phyloP scores from a whole-genome alignment of 2,113 vertebrate genomes.

The Colaptes auratus region DNA sequence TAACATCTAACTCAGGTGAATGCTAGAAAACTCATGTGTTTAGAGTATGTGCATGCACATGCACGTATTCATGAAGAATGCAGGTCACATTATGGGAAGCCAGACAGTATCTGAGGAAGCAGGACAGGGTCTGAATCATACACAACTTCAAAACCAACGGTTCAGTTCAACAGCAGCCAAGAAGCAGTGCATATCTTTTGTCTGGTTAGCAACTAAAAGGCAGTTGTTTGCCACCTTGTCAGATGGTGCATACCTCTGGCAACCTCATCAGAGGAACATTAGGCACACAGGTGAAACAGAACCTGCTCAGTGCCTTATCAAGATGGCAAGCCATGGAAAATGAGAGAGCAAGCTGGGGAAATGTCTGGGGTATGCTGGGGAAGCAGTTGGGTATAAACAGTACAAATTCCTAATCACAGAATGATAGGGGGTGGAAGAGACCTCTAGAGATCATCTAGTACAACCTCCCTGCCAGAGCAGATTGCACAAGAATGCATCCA shows the following conservation, averaged over 20 bases:
- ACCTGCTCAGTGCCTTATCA: neutral
- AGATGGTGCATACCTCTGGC: neutral
- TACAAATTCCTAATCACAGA: neutral
- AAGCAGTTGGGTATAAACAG: neutral
- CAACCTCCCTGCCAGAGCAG: too few relatives aligned
- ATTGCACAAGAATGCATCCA: too few relatives aligned
- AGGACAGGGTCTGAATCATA: neutral
- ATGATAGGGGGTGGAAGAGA: too few relatives aligned
- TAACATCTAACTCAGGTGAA: neutral
- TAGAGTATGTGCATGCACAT: fast-evolving
- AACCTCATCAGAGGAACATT: neutral
- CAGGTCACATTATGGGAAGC: neutral
- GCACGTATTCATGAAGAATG: neutral
- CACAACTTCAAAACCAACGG: neutral
- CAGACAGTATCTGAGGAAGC: neutral
- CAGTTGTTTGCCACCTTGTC: neutral
- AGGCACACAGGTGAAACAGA: neutral
- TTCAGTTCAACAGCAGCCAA: neutral
- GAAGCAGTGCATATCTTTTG: neutral
- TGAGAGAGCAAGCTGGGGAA: neutral
- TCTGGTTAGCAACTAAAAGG: neutral
- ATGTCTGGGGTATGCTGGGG: neutral
- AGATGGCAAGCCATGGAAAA: neutral
- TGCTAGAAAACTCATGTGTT: neutral
- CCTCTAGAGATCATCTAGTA: too few relatives aligned